These are phyloP conservation scores for Paedocypris micromegethes DNA, from an alignment of 2,797 vertebrate genomes.

Conservation along the genomic window DNA sequence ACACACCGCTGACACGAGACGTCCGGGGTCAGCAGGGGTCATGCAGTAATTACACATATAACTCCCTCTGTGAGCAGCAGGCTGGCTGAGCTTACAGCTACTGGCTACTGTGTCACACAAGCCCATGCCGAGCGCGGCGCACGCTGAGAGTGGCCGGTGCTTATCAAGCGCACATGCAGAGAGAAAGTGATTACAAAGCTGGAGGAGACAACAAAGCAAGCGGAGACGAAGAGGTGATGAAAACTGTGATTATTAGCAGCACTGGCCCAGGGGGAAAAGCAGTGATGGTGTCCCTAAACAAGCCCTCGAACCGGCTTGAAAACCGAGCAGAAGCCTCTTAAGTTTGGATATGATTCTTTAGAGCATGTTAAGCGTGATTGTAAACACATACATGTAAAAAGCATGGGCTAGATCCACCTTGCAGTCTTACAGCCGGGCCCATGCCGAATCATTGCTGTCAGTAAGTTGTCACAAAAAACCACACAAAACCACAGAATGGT, in stretches of 20 bases:
- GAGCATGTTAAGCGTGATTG: background rate
- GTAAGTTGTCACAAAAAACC: too few relatives aligned
- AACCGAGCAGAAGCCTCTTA: constrained; percentile 21
- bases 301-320: background rate
- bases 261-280: constrained; percentile 8
- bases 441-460: too few relatives aligned
- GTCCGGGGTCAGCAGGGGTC: constrained; percentile 55
- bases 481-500: too few relatives aligned
- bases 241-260: constrained; percentile 25
- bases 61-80: constrained; percentile 58
- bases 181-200: constrained; percentile 45
- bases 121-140: constrained; percentile 21
- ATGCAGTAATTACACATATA: constrained; percentile 66
- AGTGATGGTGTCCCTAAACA: constrained; percentile 4
- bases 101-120: constrained; percentile 40
- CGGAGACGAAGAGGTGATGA: constrained; percentile 16
- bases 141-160: constrained; percentile 40
- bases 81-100: constrained; percentile 46
- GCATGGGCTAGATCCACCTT: too few relatives aligned
- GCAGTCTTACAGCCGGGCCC: too few relatives aligned
- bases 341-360: background rate
- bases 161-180: constrained; percentile 40
- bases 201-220: constrained; percentile 31
- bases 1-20: constrained; percentile 42
- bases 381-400: too few relatives aligned